These are phyloP conservation scores for Lamprotornis superbus DNA, from an alignment of 2,113 vertebrate genomes.

Conservation along the genomic window DNA sequence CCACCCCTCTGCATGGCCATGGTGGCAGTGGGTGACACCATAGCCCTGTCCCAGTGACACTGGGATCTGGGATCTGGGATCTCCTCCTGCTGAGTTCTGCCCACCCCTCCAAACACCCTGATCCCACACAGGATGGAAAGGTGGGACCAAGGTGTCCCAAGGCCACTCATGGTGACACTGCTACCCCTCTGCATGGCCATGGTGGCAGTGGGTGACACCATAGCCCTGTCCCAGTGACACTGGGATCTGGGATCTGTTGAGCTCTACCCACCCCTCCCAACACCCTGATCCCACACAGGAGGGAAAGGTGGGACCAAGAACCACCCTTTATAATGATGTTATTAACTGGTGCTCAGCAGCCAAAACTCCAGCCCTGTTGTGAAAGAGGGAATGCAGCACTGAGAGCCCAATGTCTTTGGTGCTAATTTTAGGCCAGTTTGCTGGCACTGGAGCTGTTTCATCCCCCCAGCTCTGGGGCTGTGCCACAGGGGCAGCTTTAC, in stretches of 20 bases:
- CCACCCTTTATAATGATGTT: background rate
- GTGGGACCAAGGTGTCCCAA: background rate
- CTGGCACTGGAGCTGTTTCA: background rate
- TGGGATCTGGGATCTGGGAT: no score
- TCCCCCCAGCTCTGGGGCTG: background rate
- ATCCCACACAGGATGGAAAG: background rate
- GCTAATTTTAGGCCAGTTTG: conserved; percentile 10
- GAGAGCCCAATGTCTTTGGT: background rate
- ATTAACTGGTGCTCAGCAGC: background rate
- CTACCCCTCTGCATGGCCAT: fast-evolving
- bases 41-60: background rate
- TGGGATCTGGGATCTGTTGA: no score
- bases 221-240: background rate
- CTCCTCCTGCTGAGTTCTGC: background rate
- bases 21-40: background rate
- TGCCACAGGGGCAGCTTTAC: background rate
- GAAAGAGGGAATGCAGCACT: background rate
- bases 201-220: background rate
- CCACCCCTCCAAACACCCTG: background rate
- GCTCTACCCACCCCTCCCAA: background rate
- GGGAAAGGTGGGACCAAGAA: background rate
- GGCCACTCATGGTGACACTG: background rate
- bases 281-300: background rate
- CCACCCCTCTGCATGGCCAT: fast-evolving
- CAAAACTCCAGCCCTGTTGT: background rate